Conservation (phyloP, 2,113 vertebrate species). For the Kryptolebias marmoratus region DNA sequence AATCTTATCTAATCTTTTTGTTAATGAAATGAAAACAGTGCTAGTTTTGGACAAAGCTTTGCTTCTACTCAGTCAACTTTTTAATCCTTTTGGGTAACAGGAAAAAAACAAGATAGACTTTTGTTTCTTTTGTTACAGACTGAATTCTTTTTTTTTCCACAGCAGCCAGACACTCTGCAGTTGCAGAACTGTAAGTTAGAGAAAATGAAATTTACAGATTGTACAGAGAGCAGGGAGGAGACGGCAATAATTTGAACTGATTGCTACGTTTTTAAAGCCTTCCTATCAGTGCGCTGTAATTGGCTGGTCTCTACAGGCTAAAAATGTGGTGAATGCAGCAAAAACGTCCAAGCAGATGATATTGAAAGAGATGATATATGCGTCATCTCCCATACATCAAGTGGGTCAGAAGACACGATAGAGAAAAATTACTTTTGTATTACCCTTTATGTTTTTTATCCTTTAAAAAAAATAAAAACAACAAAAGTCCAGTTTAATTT, state of each 20-base stretch:
- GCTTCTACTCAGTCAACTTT: background rate
- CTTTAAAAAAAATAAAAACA: too few relatives aligned
- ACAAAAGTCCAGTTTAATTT: too few relatives aligned
- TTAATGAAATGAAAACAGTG: constrained; percentile 4
- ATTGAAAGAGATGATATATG: too few relatives aligned
- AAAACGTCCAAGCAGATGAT: background rate
- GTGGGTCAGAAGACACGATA: background rate
- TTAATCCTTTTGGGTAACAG: background rate
- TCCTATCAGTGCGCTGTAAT: background rate
- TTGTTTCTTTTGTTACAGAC: too few relatives aligned
- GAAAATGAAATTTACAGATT: background rate
- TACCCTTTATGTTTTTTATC: background rate
- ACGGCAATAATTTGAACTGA: background rate
- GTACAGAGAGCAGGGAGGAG: background rate
- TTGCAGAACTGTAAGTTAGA: constrained; percentile 1
- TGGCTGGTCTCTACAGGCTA: background rate
- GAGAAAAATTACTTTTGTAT: background rate
- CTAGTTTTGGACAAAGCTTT: background rate
- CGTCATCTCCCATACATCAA: background rate
- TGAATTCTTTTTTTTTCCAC: background rate
- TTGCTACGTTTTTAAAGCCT: background rate
- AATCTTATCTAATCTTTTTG: constrained; percentile 4
- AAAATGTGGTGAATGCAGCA: background rate
- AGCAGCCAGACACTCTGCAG: background rate
- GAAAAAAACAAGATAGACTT: background rate